Conservation (phyloP, 2,113 vertebrate genomes). For the Ariopsis seemanni region DNA sequence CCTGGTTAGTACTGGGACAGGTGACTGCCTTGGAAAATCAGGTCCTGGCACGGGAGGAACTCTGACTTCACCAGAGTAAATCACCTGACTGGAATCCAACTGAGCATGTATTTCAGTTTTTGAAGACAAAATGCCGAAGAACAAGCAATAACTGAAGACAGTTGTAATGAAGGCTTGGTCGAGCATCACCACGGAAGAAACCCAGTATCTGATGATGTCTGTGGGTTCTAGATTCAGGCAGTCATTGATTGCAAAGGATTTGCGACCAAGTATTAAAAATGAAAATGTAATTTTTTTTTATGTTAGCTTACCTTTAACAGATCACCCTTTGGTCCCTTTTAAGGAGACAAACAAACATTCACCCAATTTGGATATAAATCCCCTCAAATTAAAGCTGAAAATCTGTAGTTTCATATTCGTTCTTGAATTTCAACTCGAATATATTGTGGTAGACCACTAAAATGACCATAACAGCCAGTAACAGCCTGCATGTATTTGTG, state of each 20-base stretch:
- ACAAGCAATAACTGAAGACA: not conserved
- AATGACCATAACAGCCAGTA: not conserved
- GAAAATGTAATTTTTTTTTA: not conserved
- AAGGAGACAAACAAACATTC: not conserved
- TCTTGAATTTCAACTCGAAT: not conserved
- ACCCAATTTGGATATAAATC: not conserved
- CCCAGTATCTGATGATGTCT: not conserved
- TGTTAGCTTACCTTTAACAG: too few relatives aligned
- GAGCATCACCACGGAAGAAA: not conserved
- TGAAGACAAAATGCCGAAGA: not conserved
- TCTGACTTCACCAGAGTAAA: not conserved
- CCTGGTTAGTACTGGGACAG: too few relatives aligned
- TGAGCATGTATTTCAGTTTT: not conserved
- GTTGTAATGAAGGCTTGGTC: not conserved
- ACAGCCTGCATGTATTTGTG: constrained; percentile 42
- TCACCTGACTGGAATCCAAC: not conserved
- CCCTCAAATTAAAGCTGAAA: not conserved
- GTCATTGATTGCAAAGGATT: not conserved
- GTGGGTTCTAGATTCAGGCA: not conserved
- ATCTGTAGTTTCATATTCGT: not conserved
- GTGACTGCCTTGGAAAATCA: too few relatives aligned
- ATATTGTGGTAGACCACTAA: not conserved
- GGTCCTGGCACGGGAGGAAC: too few relatives aligned
- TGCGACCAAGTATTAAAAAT: not conserved
- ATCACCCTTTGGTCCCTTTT: not conserved